Percentiles rank a stretch among this genome's conserved stretches.
Conservation (phyloP, 2,113 vertebrate species). For the Perca fluviatilis region DNA sequence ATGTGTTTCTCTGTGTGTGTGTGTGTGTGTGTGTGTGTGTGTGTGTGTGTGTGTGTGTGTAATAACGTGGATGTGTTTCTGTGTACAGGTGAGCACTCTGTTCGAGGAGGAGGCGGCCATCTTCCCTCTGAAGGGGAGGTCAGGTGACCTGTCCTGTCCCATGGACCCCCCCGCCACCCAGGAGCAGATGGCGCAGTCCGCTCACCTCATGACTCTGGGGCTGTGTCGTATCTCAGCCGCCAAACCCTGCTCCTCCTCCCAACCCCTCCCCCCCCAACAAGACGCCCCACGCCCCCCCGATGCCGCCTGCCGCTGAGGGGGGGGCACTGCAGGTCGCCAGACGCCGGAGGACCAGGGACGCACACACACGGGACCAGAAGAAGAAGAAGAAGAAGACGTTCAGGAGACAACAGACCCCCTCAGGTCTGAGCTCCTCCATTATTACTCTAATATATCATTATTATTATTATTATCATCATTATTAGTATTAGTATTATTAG, state of each 20-base stretch:
- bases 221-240: conserved; percentile 72
- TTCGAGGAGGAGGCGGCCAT: conserved; percentile 74
- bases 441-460: too few relatives aligned
- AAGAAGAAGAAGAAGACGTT: conserved; percentile 20
- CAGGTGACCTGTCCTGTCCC: conserved; percentile 52
- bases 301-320: too few relatives aligned
- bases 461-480: too few relatives aligned
- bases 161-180: conserved; percentile 56
- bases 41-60: too few relatives aligned
- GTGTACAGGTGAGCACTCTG: conserved; percentile 78
- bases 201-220: conserved; percentile 82
- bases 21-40: too few relatives aligned
- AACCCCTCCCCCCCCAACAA: neutral
- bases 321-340: too few relatives aligned
- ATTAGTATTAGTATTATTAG: too few relatives aligned
- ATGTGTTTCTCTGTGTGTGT: too few relatives aligned
- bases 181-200: conserved; percentile 77
- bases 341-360: too few relatives aligned
- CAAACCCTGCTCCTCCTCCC: conserved; percentile 40
- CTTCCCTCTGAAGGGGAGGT: conserved; percentile 72
- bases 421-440: conserved; percentile 56
- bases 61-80: neutral
- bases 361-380: neutral
- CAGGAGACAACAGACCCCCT: conserved; percentile 48
- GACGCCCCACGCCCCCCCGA: too few relatives aligned